Evolutionary conservation across 2,888 invertebrate species (phyloP), one percentile per base, ranked within the genome.

Genomic region (Meloe dianella): DNA sequence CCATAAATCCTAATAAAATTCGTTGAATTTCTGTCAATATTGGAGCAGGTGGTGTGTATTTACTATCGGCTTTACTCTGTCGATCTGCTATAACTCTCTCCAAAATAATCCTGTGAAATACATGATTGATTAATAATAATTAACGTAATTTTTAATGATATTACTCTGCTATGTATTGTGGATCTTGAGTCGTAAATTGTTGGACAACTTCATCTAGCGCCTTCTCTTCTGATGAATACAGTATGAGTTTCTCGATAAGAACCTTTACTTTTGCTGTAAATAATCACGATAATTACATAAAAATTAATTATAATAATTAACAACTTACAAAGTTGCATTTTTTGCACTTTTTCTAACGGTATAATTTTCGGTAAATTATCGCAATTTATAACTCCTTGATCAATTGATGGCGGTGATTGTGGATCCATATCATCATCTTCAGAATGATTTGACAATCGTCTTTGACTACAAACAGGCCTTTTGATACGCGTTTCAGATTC

Each of bases 1-100:
- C 64, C 66, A 86, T 77, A 61, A 86, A 76, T 6, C 82, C 79
- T 24, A 83, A 73, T 41, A 85, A 75, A 67, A 81, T 82, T 70
- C 85, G 82, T 60, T 85, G 85, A 1, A 80, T 78, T 68, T 72
- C 77, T 4, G 85, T 83, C 83, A 86, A 80, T 32, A 84, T 68
- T 6, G 86, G 86, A n/a, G 85, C 85, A 29, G 84, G 85, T 10
- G 85, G 84, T 35, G 83, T 82, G 66, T 81, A 74, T 60, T 78
- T 78, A 24, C 71, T 80, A 68, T 85, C 84, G 8, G 84, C 73
- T 57, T 71, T 70, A 67, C 82, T 79, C 0, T 73, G 54, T n/a
- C 70, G 63, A 56, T 79, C 73, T 9, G 69, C 64, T 2, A 72
- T 63, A n/a, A 80, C 65, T 68, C 75, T 74, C 27, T 73, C 67